phyloP scores from a whole-genome alignment of 1,140 invertebrate species.

The Proales similis region DNA sequence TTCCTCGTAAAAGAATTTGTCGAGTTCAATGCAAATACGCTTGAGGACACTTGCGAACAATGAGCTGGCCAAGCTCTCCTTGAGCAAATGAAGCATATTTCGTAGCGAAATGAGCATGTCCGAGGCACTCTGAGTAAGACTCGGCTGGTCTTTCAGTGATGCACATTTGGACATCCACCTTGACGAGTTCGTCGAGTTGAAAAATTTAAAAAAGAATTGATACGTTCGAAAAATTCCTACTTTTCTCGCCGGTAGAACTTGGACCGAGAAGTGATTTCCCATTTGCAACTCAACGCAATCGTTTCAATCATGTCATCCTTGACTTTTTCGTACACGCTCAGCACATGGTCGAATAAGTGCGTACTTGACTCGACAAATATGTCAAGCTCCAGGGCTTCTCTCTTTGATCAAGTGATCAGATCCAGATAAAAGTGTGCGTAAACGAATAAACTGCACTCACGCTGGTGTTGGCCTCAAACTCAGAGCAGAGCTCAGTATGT shows the following conservation, averaged over 20 bases:
- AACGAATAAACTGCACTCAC: no score
- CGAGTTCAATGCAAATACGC: constrained; percentile 14
- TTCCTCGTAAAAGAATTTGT: constrained; percentile 27
- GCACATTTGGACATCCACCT: constrained; percentile 23
- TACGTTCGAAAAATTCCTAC: no score
- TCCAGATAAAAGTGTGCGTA: no score
- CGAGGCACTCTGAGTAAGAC: constrained; percentile 5
- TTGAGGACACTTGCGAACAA: constrained; percentile 16
- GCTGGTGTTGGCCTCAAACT: no score
- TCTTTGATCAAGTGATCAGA: no score
- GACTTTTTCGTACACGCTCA: constrained; percentile 27
- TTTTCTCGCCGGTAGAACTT: constrained; percentile 5
- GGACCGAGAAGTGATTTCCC: constrained; percentile 25
- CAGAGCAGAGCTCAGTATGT: no score
- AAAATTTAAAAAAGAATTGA: no score
- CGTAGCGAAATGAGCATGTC: constrained; percentile 33
- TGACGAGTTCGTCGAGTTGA: no score
- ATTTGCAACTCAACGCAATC: constrained; percentile 18
- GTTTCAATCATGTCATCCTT: constrained; percentile 13
- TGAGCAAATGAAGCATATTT: constrained; percentile 28
- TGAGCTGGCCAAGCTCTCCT: background rate
- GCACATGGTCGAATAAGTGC: constrained; percentile 14
- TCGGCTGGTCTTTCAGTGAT: background rate
- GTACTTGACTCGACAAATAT: no score
- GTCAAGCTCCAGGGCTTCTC: no score